Percentiles rank a stretch among this genome's conserved stretches.
Conservation (phyloP, 2,888 invertebrate genomes). For the Opisthograptis luteolata region DNA sequence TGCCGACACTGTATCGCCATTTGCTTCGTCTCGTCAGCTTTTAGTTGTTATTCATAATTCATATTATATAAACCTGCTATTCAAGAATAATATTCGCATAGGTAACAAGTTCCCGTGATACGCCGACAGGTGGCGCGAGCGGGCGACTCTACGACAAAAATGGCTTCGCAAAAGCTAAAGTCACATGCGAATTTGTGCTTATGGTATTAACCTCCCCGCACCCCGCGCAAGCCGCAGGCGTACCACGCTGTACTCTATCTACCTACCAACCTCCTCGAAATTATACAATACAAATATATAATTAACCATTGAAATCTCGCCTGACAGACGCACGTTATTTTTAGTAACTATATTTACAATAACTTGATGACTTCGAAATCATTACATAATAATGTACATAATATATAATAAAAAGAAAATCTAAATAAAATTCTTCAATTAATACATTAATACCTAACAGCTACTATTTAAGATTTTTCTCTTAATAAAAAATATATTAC, state of each 20-base stretch:
- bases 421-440: constrained; percentile 83
- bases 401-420: constrained; percentile 81
- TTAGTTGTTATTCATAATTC: constrained; percentile 27
- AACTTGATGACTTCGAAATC: constrained; percentile 79
- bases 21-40: constrained; percentile 67
- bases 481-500: constrained; percentile 83
- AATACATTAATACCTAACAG: constrained; percentile 82
- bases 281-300: constrained; percentile 80
- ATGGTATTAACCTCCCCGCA: not conserved
- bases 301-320: constrained; percentile 63
- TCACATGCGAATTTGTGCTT: not conserved
- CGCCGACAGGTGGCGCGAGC: constrained; percentile 14
- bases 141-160: not conserved
- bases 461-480: constrained; percentile 82
- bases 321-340: constrained; percentile 70
- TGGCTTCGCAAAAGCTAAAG: not conserved
- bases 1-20: constrained; percentile 77
- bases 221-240: constrained; percentile 29
- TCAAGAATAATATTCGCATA: constrained; percentile 34
- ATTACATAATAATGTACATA: constrained; percentile 76
- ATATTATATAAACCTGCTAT: constrained; percentile 65
- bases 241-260: constrained; percentile 47
- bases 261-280: constrained; percentile 61
- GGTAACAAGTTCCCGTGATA: constrained; percentile 24
- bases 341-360: constrained; percentile 81